Evolutionary conservation across 2,113 vertebrate species (phyloP).

Genomic region (Hippoglossus stenolepis): DNA sequence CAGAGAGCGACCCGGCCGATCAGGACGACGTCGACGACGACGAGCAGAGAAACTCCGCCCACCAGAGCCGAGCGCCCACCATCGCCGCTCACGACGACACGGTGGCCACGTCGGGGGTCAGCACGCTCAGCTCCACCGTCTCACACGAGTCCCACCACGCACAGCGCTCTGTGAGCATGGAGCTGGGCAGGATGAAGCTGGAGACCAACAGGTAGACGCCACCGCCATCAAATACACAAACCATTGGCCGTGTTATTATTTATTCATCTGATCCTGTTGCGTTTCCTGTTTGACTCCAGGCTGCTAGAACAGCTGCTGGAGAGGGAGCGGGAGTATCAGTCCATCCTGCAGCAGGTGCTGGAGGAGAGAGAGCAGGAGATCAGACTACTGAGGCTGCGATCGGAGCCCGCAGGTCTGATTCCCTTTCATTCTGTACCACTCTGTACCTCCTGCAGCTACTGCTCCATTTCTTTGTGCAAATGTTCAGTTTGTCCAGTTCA

Average conservation of each 20-base stretch:
- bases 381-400: constrained; percentile 88
- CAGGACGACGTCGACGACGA: constrained; percentile 93
- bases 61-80: constrained; percentile 81
- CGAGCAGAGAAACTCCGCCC: constrained; percentile 81
- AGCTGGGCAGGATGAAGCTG: constrained; percentile 94
- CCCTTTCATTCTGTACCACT: not conserved
- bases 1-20: constrained; percentile 95
- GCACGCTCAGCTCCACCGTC: constrained; percentile 96
- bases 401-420: constrained; percentile 86
- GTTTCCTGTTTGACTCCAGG: constrained; percentile 70
- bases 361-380: constrained; percentile 96
- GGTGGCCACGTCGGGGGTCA: constrained; percentile 95
- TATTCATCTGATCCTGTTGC: not conserved
- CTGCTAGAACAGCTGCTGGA: constrained; percentile 92
- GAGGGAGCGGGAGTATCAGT: constrained; percentile 95
- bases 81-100: constrained; percentile 87
- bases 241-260: not conserved
- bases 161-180: constrained; percentile 89
- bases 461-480: no score
- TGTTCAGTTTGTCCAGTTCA: no score
- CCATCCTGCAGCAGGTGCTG: constrained; percentile 92
- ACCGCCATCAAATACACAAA: not conserved
- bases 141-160: constrained; percentile 91
- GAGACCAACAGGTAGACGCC: constrained; percentile 90
- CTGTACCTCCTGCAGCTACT: no score